Base-by-base conservation (phyloP, 2,797 vertebrate genomes). In the Phataginus tricuspis region DNA sequence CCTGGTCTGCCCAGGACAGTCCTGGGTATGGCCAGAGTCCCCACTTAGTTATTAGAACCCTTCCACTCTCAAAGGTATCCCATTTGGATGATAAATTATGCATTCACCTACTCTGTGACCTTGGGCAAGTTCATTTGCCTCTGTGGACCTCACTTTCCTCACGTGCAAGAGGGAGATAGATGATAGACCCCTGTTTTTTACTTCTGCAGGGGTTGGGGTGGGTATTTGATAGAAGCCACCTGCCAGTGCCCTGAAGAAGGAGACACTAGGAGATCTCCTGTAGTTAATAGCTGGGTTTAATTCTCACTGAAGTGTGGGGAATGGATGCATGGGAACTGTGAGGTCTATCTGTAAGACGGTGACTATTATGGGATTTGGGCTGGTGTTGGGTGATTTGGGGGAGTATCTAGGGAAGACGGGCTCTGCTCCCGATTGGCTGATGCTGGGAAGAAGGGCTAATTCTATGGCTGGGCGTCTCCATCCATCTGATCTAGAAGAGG, bases 281-380 rank as follows among this genome's bases (percentile, higher is more conserved):
- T 0, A 5, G 19, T 64, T 18, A 25, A 18, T 8, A 9, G 82
- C 2, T 18, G 45, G 18, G n/a, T 19, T 19, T 6, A 2, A 18
- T 5, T 14, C 29, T 66, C n/a, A 10, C 0, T 2, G 55, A 13
- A 15, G 39, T 0, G 25, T 64, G 57, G 37, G 21, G 39, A 68
- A 11, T 1, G 2, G 10, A 37, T 42, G 19, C 29, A 1, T 0
- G 8, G 51, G 3, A 9, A 3, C 68, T 0, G 0, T 1, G 5
- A 23, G 61, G 29, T 1, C 53, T 37, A 77, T n/a, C 59, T 31
- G 75, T 42, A 45, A 61, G 55, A 23, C 11, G 16, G 4, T 82
- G 10, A 37, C n/a, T 16, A 0, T 3, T 19, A 4, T 4, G 34
- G 61, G 45, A 5, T 51, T 1, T 31, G 68, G 61, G 77, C 71